Evolutionary conservation across 2,113 vertebrate genomes (phyloP).

Genomic region (Gasterosteus aculeatus): DNA sequence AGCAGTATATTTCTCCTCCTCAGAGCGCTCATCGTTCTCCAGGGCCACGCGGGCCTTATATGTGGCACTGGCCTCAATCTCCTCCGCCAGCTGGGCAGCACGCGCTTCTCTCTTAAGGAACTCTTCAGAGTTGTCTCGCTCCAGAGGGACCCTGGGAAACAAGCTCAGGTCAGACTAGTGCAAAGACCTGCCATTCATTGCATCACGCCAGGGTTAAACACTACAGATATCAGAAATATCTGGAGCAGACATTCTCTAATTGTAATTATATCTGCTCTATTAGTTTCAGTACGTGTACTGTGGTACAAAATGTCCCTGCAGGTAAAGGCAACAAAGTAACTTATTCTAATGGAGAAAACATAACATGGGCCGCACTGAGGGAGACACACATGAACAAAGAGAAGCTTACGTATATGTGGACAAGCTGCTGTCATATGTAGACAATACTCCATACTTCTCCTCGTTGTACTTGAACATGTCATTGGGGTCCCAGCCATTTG

Average conservation of each 20-base stretch:
- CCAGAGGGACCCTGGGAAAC: constrained; percentile 89
- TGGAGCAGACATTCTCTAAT: not conserved
- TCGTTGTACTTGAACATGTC: constrained; percentile 99
- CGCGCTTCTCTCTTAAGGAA: constrained; percentile 97
- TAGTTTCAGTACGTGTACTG: not conserved
- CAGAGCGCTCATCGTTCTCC: constrained; percentile 95
- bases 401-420: constrained; percentile 96
- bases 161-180: constrained; percentile 33
- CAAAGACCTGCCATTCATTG: not conserved
- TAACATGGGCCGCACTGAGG: not conserved
- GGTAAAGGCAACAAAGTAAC: not conserved
- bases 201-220: not conserved
- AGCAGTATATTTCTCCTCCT: constrained; percentile 97
- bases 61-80: constrained; percentile 97
- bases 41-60: constrained; percentile 96
- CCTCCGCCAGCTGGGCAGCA: constrained; percentile 97
- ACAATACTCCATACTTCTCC: constrained; percentile 97
- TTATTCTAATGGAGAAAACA: not conserved
- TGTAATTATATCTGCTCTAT: not conserved
- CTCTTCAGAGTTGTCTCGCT: constrained; percentile 97
- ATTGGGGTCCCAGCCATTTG: constrained; percentile 99
- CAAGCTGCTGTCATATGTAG: constrained; percentile 98
- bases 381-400: not conserved
- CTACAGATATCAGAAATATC: not conserved
- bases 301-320: not conserved